These are phyloP conservation scores for Leontopithecus rosalia DNA, from an alignment of 2,797 vertebrate species.

Conservation along the genomic window DNA sequence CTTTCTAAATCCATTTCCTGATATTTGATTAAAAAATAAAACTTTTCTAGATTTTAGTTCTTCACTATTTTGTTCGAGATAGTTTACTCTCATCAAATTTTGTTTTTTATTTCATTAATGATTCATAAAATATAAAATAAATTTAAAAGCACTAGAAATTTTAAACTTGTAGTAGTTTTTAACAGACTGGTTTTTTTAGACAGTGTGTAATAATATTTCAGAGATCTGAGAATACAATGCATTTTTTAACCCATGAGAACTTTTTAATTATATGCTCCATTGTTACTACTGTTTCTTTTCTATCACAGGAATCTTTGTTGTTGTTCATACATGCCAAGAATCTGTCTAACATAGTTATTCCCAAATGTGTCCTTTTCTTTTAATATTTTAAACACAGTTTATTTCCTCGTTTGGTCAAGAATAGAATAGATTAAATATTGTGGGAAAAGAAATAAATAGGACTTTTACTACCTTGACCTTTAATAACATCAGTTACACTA, in stretches of 20 bases:
- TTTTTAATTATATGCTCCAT: neutral
- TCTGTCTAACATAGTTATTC: neutral
- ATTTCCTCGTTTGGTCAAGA: neutral
- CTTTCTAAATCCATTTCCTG: neutral
- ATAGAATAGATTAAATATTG: neutral
- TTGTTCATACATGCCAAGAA: neutral
- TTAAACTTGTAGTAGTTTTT: neutral
- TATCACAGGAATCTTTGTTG: neutral
- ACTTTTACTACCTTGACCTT: neutral
- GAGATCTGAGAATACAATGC: neutral
- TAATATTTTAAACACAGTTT: neutral
- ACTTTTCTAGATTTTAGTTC: neutral
- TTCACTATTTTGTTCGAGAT: neutral
- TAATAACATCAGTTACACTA: neutral
- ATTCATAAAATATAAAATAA: neutral
- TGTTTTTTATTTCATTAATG: neutral
- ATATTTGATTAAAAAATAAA: neutral
- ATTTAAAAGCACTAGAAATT: neutral
- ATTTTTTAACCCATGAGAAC: neutral
- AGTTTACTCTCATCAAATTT: neutral
- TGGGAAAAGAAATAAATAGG: neutral
- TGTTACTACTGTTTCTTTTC: neutral
- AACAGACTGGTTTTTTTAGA: neutral
- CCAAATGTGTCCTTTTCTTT: neutral
- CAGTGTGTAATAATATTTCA: neutral